Evolutionary conservation across 2,888 invertebrate species (phyloP).

Genomic region (Andrena praecox): DNA sequence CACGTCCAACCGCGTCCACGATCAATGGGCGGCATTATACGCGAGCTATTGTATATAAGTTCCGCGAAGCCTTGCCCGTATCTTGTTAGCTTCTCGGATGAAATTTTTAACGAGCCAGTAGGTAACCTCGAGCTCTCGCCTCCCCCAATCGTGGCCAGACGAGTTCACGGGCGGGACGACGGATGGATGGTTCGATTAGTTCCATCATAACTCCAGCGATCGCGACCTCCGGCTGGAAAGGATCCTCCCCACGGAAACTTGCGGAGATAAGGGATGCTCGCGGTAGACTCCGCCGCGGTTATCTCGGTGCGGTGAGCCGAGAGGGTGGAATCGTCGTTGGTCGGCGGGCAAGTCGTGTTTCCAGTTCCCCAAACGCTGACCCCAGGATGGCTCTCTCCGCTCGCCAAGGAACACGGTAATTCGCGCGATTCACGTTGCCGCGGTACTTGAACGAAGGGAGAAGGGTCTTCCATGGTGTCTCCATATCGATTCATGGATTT

Average conservation of each 20-base stretch:
- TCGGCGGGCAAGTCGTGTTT: slow-evolving; percentile 16
- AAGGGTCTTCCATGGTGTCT: too few relatives aligned
- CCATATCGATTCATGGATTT: too few relatives aligned
- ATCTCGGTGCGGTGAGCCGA: slow-evolving; percentile 26
- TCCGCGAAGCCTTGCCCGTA: neutral
- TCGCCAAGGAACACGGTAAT: neutral
- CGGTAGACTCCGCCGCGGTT: slow-evolving; percentile 45
- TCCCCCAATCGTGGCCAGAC: neutral
- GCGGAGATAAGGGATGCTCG: slow-evolving; percentile 44
- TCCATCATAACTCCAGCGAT: slow-evolving; percentile 55
- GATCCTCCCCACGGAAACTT: slow-evolving; percentile 35
- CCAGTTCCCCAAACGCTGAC: neutral
- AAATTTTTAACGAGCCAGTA: slow-evolving; percentile 34
- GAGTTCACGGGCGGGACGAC: slow-evolving; percentile 15
- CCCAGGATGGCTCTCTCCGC: neutral
- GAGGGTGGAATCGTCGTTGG: slow-evolving; percentile 15
- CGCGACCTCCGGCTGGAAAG: slow-evolving; percentile 6
- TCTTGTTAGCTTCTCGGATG: neutral
- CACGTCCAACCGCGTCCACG: neutral
- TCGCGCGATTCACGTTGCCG: neutral
- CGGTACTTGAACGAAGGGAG: neutral
- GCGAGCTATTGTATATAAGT: neutral
- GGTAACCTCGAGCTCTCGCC: neutral
- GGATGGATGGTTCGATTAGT: slow-evolving; percentile 57
- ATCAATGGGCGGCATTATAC: neutral